A percentile compares a stretch with the other conserved stretches of the same genome.
Conservation (phyloP, 2,797 vertebrate species). For the Poeciliopsis paucimaculata region DNA sequence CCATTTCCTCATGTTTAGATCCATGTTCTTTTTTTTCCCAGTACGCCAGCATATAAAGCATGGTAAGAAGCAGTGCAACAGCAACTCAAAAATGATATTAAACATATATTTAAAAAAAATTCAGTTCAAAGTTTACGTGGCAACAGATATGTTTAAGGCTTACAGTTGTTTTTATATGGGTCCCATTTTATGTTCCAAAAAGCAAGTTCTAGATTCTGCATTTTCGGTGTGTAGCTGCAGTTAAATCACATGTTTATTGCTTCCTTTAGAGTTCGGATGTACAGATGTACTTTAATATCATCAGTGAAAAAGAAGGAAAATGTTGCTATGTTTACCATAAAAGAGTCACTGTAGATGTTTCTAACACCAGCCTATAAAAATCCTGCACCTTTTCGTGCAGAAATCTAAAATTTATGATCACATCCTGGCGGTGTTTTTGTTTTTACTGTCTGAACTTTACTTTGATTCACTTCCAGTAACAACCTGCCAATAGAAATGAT, state of each 20-base stretch:
- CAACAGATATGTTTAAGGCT: background rate
- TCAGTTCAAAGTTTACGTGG: background rate
- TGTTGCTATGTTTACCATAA: background rate
- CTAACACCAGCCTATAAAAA: conserved; percentile 3
- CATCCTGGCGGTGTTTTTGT: conserved; percentile 28
- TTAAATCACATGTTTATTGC: background rate
- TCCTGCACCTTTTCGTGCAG: conserved; percentile 10
- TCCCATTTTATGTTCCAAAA: background rate
- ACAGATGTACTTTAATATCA: conserved; percentile 14
- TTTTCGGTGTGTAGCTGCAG: background rate
- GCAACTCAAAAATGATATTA: background rate
- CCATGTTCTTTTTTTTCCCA: background rate
- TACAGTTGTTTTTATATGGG: background rate
- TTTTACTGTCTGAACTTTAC: conserved; percentile 32
- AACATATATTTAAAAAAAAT: background rate
- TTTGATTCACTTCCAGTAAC: conserved; percentile 41
- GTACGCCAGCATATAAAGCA: background rate
- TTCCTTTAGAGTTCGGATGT: background rate
- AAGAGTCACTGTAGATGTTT: conserved; percentile 18
- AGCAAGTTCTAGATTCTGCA: background rate
- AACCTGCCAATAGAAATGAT: conserved; percentile 16
- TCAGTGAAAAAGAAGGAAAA: conserved; percentile 4
- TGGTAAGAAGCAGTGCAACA: background rate
- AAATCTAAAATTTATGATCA: conserved; percentile 24
- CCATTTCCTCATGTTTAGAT: background rate